Percentiles rank a stretch among this genome's conserved stretches.
These are phyloP conservation scores for Notodonta dromedarius DNA, from an alignment of 2,888 invertebrate genomes.

Conservation along the genomic window DNA sequence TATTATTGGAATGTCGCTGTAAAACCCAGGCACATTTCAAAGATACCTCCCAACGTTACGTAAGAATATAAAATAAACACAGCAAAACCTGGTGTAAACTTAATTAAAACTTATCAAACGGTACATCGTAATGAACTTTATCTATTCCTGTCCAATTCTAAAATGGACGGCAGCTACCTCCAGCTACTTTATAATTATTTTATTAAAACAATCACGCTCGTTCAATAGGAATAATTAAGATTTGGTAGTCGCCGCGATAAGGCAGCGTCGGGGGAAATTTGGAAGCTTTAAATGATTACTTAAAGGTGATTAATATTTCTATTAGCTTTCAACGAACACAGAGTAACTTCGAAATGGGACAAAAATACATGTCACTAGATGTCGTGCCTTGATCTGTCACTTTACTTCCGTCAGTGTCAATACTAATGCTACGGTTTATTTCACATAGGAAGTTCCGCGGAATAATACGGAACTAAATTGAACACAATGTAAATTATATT, in stretches of 20 bases:
- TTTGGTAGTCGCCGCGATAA: slow-evolving; percentile 13
- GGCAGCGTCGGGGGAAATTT: background rate
- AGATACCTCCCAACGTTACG: slow-evolving; percentile 34
- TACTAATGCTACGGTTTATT: too few species aligned
- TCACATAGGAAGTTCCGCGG: too few species aligned
- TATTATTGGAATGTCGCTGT: background rate
- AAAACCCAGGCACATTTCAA: too few species aligned
- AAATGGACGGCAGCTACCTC: background rate
- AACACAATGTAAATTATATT: too few species aligned
- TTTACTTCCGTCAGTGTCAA: too few species aligned
- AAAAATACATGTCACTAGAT: too few species aligned
- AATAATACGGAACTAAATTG: too few species aligned
- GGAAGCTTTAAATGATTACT: slow-evolving; percentile 1
- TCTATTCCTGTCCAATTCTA: slow-evolving; percentile 20
- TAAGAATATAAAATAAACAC: slow-evolving; percentile 27
- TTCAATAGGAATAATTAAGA: slow-evolving; percentile 24
- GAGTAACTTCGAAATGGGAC: too few species aligned
- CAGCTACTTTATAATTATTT: slow-evolving; percentile 29
- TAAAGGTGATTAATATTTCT: background rate
- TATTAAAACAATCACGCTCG: slow-evolving; percentile 20
- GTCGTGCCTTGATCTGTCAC: too few species aligned
- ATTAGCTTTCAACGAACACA: background rate
- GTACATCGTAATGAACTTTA: slow-evolving; percentile 34
- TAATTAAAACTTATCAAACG: slow-evolving; percentile 42
- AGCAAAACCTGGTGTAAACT: slow-evolving; percentile 41